Evolutionary conservation across 2,113 vertebrate species (phyloP), one percentile per base, ranked within the genome.

Genomic region (Catharus minimus): DNA sequence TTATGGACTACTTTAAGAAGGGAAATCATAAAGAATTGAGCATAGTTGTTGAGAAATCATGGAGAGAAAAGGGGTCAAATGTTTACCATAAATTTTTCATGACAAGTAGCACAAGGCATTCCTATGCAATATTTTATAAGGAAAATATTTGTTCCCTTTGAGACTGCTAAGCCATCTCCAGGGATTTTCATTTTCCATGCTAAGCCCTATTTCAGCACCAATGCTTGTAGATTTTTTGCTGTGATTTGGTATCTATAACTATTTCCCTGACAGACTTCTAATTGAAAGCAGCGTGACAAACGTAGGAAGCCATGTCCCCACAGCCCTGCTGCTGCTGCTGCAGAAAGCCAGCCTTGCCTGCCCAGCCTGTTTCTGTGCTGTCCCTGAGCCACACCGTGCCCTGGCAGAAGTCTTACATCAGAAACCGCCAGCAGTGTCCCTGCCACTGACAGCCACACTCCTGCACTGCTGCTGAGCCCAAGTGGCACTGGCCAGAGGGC

Each of bases 371-470:
- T 69, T 85, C 32, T n/a, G 44, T 36, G 82, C 66, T 53, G 50
- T 16, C 46, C 74, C 85, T 14, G n/a, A 60, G 68, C 82, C 66
- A 9, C 27, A 2, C 22, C 0, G 0, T 12, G 32, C 19, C 52
- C 71, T 28, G 22, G 9, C 23, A n/a, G 60, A 3, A 17, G 15
- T 0, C 0, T 0, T 27, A 13, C 16, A 22, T 55, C 44, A 60
- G 44, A 46, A 74, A 19, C 55, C 41, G 49, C 58, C 5, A 2
- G n/a, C 1, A 6, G 56, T 2, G 13, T 13, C 64, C n/a, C 26
- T 26, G 27, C 3, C 56, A 4, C 17, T 4, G 41, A 1, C 4
- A 5, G 55, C 20, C 9, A 3, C 49, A 1, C 3, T 8, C 22
- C 68, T 23, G 38, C n/a, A 7, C 30, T 5, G 2, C 77, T 67